Base-by-base conservation (phyloP, 2,113 vertebrate species). In the Syrmaticus mikado region DNA sequence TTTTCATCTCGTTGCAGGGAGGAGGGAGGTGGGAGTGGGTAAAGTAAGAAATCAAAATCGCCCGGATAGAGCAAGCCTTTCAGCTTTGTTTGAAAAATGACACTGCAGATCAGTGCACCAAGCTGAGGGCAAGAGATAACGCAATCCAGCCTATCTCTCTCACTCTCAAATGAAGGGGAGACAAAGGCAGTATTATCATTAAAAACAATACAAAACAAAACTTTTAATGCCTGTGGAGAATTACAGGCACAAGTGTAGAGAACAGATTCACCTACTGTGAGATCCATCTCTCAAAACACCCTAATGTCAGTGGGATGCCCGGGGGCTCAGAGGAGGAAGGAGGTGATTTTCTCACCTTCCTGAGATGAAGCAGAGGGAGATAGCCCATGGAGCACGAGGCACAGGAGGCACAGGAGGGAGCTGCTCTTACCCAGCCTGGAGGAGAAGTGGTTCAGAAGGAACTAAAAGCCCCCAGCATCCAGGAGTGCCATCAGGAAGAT, bases 61-160 rank as follows among this genome's bases (percentile, higher is more conserved):
- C 8, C 41, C 50, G 86, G 88, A 94, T 74, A 87, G 88, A 91
- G 78, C 58, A 65, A 93, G 84, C 80, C 76, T 93, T 89, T 36
- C 8, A 14, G 27, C 71, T 68, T 94, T 73, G 67, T 86, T 75
- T 96, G 94, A 95, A 94, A 96, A 95, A 96, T 86, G 87, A 92
- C 76, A 79, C 73, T 1, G 2, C 78, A 77, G 85, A 50, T 74
- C 30, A 34, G 34, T 27, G 75, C 25, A 66, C 53, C 67, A n/a
- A 53, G 71, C 65, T 94, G 90, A 92, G 88, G 77, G 78, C 70
- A 53, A 82, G 60, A 77, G 66, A 93, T 32, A 68, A 83, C 5
- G 0, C 87, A 83, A 53, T 60, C 50, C 71, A 76, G 28, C 24
- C 58, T 68, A 0, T 77, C 66, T 48, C 48, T n/a, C 71, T 84